phyloP scores from a whole-genome alignment of 2,797 vertebrate genomes.

The Sebastes matsubarae region DNA sequence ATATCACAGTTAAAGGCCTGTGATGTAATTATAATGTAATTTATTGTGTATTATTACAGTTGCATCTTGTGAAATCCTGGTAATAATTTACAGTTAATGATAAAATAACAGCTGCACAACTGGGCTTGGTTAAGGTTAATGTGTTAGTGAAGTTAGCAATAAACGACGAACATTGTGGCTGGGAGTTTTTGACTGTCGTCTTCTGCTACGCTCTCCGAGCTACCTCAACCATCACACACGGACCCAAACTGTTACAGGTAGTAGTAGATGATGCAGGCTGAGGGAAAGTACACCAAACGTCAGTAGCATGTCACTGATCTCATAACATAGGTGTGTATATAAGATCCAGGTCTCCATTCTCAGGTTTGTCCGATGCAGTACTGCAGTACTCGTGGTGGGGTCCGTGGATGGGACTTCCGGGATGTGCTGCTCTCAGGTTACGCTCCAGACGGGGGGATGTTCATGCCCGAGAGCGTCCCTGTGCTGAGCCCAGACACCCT shows the following conservation, averaged over 20 bases:
- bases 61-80: no score
- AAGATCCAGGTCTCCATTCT: neutral
- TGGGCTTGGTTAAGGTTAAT: accelerated
- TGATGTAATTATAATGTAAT: no score
- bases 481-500: constrained; percentile 77
- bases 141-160: no score
- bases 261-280: neutral
- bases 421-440: constrained; percentile 90
- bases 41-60: no score
- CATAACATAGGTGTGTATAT: neutral
- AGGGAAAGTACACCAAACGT: neutral
- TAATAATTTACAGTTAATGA: no score
- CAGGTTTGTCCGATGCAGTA: constrained; percentile 83
- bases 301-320: neutral
- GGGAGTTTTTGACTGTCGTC: no score
- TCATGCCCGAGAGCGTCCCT: constrained; percentile 88
- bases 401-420: constrained; percentile 78
- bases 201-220: no score
- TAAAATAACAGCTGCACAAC: no score
- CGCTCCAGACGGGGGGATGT: constrained; percentile 91
- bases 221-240: no score
- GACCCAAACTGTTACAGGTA: neutral
- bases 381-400: constrained; percentile 87
- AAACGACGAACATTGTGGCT: no score
- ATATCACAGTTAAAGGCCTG: no score